phyloP scores from a whole-genome alignment of 2,113 vertebrate species.

The Tylochromis polylepis region DNA sequence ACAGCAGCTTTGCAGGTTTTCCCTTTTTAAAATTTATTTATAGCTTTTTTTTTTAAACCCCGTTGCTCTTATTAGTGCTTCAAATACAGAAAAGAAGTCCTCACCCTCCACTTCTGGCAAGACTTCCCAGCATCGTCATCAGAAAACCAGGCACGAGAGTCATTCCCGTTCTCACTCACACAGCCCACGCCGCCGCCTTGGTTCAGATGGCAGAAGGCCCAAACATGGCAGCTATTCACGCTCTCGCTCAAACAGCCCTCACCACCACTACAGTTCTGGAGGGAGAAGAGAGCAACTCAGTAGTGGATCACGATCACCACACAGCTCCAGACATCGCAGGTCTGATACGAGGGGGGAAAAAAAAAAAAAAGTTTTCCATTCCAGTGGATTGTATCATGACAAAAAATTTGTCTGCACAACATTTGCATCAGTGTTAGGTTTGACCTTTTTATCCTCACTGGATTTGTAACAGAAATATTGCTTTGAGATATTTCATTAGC shows the following conservation, averaged over 20 bases:
- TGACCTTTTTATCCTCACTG: background rate
- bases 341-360: background rate
- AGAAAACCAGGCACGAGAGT: background rate
- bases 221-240: background rate
- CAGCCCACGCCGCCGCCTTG: background rate
- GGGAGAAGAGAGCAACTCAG: background rate
- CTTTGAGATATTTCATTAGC: background rate
- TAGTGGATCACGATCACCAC: background rate
- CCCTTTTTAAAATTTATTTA: background rate
- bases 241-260: background rate
- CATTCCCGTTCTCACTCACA: background rate
- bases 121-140: conserved; percentile 11
- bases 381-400: background rate
- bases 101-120: background rate
- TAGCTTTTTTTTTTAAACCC: background rate
- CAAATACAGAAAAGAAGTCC: background rate
- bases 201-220: background rate
- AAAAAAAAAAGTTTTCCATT: background rate
- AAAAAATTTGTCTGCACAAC: background rate
- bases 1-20: background rate
- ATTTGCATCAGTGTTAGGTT: background rate
- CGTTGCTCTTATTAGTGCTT: background rate
- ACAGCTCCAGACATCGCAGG: conserved; percentile 29
- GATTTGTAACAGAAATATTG: background rate
- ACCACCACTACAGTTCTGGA: background rate